Evolutionary conservation across 2,797 vertebrate species (phyloP).

Genomic region (Chelmon rostratus): DNA sequence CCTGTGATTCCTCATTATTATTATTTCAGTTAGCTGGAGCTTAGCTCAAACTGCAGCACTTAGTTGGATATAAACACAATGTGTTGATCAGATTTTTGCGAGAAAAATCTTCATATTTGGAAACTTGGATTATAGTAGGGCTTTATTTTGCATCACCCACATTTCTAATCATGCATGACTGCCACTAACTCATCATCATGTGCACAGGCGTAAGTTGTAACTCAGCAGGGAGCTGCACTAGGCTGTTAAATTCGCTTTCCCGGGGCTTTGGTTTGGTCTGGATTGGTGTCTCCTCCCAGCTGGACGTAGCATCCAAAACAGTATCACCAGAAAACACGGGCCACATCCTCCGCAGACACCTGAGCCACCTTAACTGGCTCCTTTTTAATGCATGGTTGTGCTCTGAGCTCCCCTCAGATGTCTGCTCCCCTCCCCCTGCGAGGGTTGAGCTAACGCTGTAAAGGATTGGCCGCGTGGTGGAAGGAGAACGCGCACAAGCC

Average conservation of each 20-base stretch:
- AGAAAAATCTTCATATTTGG: background rate
- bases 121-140: background rate
- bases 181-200: background rate
- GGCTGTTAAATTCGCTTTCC: background rate
- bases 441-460: background rate
- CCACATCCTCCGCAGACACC: slow-evolving; percentile 1
- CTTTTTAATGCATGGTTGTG: background rate
- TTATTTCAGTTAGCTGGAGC: background rate
- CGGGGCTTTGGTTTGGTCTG: background rate
- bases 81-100: background rate
- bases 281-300: slow-evolving; percentile 18
- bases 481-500: background rate
- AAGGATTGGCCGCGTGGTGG: background rate
- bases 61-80: background rate
- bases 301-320: background rate
- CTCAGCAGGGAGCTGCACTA: background rate
- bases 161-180: background rate
- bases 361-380: background rate
- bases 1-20: background rate
- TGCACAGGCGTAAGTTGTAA: background rate
- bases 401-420: background rate
- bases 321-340: slow-evolving; percentile 2
- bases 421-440: background rate
- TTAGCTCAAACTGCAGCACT: background rate
- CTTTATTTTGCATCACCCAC: background rate